Base-by-base conservation (phyloP, 1,140 invertebrate species). In the Nasonia longicornis region DNA sequence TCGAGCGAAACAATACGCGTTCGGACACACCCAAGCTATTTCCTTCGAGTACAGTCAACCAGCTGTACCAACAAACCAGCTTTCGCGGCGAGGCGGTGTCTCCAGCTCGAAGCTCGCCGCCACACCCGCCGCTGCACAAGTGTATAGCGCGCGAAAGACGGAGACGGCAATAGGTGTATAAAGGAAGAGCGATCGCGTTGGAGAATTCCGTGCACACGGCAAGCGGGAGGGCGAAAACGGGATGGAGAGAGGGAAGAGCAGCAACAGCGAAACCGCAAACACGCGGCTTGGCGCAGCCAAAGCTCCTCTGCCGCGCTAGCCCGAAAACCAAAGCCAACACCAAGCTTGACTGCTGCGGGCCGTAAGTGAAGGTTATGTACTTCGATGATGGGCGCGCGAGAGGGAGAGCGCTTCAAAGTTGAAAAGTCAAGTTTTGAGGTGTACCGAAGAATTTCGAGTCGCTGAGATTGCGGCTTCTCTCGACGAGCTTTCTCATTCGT, bases 221-320 rank as follows among this genome's bases (percentile, higher is more conserved):
- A 16, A 3, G 45, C 45, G 14, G 10, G 45, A 48, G 45, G 14
- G 45, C 11, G 45, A 48, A 16, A 48, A 48, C 2, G 12, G 14
- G 45, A 48, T 12, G 14, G 16, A n/a, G 52, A n/a, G 52, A 58
- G 52, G 16, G 16, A 58, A 80, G 82, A 88, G 86, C 84, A 89
- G 86, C 88, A 87, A 88, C 87, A 88, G 88, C 88, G 88, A 90
- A 90, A 89, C 89, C 90, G 86, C 90, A 90, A 91, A 89, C 89
- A 89, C 87, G 89, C 87, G 88, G 89, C 87, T 90, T 89, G 86
- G 85, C 85, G 87, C 86, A 85, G 86, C 87, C 87, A 88, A 89
- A 89, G 86, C 87, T 85, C 86, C 26, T 66, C 52, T 70, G 3
- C 26, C n/a, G n/a, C 76, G 11, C 20, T 70, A 29, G 3, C 42